These are phyloP conservation scores for Noturus placidus DNA, from an alignment of 2,113 vertebrate genomes.

Conservation along the genomic window DNA sequence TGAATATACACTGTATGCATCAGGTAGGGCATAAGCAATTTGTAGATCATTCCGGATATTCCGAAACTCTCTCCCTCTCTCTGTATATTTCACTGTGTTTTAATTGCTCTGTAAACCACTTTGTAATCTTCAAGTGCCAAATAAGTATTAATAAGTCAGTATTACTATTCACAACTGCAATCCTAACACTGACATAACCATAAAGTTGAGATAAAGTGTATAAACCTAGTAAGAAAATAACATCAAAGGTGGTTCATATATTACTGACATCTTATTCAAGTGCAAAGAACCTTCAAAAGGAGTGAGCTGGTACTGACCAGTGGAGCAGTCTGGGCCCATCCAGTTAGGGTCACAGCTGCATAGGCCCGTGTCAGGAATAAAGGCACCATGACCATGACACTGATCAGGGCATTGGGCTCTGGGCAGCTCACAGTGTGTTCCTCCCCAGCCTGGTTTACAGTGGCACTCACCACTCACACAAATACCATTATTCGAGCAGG, in stretches of 20 bases:
- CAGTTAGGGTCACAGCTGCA: slow-evolving; percentile 97
- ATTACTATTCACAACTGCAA: not conserved
- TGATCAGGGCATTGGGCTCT: slow-evolving; percentile 94
- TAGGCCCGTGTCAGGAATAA: slow-evolving; percentile 90
- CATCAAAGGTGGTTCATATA: not conserved
- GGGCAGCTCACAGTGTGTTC: slow-evolving; percentile 90
- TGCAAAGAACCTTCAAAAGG: not conserved
- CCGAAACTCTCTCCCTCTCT: not conserved
- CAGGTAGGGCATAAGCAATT: not conserved
- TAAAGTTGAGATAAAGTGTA: not conserved
- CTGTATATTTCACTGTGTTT: not conserved
- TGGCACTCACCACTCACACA: slow-evolving; percentile 95
- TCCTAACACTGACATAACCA: not conserved
- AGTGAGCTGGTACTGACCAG: slow-evolving; percentile 77
- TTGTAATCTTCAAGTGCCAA: not conserved
- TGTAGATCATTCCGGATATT: not conserved
- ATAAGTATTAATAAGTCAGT: not conserved
- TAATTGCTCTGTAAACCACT: not conserved
- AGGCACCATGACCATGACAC: slow-evolving; percentile 94
- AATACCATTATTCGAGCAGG: slow-evolving; percentile 93
- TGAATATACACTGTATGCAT: not conserved
- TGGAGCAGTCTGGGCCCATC: slow-evolving; percentile 98
- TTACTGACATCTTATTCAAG: not conserved
- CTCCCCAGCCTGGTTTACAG: slow-evolving; percentile 96
- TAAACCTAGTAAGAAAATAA: not conserved